Base-by-base conservation (phyloP, 2,113 vertebrate genomes). In the Tyto alba region DNA sequence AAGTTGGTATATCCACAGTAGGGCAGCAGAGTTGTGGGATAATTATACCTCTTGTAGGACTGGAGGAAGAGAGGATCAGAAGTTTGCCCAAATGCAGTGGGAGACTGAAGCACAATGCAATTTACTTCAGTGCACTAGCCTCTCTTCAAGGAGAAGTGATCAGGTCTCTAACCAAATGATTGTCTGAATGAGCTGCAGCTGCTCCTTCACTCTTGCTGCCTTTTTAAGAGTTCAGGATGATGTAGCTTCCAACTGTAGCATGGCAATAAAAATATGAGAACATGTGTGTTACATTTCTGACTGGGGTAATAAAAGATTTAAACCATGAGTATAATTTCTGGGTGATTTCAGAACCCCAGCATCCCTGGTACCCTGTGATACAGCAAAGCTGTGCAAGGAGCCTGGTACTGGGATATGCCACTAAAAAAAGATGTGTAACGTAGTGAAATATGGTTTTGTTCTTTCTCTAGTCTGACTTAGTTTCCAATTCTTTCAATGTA, bases 401-500 rank as follows among this genome's bases (percentile, higher is more conserved):
- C 16, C 52, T 52, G 25, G 11, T 56, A 30, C n/a, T 38, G 53
- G 82, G 52, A 62, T 84, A 72, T 38, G 90, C 30, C 47, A 52
- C 19, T 80, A 30, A 60, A 59, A 80, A 69, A 88, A 71, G 27
- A 14, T 59, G 36, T 73, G 11, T 74, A 38, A 75, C 57, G 29
- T 27, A 69, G 13, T 53, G 19, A 86, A 81, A 48, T 47, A 34
- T 1, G 9, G 29, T 71, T 86, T 62, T 43, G 5, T 36, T 76
- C 29, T 55, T 88, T 77, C 55, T 53, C 40, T 71, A 88, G 53
- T 40, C 55, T 74, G 79, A 95, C 77, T 84, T 95, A 90, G 85
- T 95, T 86, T 95, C 64, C 53, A 53, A 1, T 94, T 95, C 69
- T 86, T 69, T 96, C 2, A 0, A 0, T 97, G 88, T 87, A 98